Evolutionary conservation across 1,140 invertebrate species (phyloP).

Genomic region (Microplitis mediator): DNA sequence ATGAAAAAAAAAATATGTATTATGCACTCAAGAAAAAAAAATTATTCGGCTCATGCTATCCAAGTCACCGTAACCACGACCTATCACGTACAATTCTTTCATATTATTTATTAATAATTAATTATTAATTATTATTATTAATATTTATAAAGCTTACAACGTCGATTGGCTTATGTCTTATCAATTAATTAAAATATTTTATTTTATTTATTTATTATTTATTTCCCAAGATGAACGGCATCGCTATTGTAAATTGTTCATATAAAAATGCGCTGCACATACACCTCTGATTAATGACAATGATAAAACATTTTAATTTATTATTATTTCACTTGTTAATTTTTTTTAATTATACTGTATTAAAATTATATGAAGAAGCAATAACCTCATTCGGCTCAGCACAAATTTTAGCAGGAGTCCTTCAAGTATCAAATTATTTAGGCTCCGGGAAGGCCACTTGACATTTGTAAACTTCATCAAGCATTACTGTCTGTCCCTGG

Average conservation of each 20-base stretch:
- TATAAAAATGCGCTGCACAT: background rate
- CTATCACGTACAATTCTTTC: slow-evolving; percentile 10
- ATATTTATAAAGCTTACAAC: slow-evolving; percentile 17
- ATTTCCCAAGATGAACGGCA: background rate
- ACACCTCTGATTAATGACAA: background rate
- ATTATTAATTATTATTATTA: background rate
- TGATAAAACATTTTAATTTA: slow-evolving; percentile 4
- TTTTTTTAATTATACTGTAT: background rate
- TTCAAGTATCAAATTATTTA: slow-evolving; percentile 59
- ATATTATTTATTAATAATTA: background rate
- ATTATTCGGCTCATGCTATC: background rate
- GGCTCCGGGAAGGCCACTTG: slow-evolving; percentile 63
- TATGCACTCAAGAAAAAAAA: background rate
- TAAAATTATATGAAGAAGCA: slow-evolving; percentile 30
- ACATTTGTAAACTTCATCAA: slow-evolving; percentile 63
- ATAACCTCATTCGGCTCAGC: slow-evolving; percentile 31
- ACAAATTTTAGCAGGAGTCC: slow-evolving; percentile 43
- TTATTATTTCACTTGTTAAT: background rate
- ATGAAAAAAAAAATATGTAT: background rate
- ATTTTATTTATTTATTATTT: background rate
- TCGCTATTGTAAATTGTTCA: too few species aligned
- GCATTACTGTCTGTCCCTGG: slow-evolving; percentile 58
- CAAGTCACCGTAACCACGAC: background rate
- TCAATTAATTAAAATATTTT: slow-evolving; percentile 8
- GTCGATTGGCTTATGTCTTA: background rate